Base-by-base conservation (phyloP, 2,888 invertebrate species). In the Cephus runcator region DNA sequence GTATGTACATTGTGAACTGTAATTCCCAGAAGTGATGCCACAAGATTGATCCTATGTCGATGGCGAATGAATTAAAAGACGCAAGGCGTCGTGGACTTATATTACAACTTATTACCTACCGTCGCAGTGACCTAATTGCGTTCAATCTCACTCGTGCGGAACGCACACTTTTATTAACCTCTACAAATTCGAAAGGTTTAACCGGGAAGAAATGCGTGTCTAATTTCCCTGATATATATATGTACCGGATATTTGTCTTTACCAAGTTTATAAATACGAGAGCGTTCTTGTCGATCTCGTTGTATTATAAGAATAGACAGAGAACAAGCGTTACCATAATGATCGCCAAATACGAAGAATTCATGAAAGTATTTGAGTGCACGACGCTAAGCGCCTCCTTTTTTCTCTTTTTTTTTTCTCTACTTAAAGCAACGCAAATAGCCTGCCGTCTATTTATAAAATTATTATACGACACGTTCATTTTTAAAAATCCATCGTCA, bases 41-140 rank as follows among this genome's bases (percentile, higher is more conserved):
- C 15, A 56, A 23, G 56, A 56, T 56, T 56, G 56, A 56, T 56
- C 56, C 9, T 23, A 15, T 23, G 23, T 56, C 23, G 56, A 56
- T 56, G 23, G 23, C 56, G 23, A 56, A 56, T 23, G 56, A 56
- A 56, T 56, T 23, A 23, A 23, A 56, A 23, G 23, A 56, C 23
- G 23, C 23, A 73, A 69, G 30, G 69, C 73, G 68, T 34, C 68
- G 33, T 69, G 81, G 79, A 83, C 80, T 80, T 74, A 77, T 35
- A 81, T 81, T 85, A 85, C 80, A 74, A 73, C 34, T 75, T 77
- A 78, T 80, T 81, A 79, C 23, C 15, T 15, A 34, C 36, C 79
- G 74, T 81, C 82, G 77, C 79, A 82, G 83, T 81, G 80, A 82
- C 81, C 77, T 84, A 83, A 85, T 85, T 85, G 83, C 78, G 76